phyloP scores from a whole-genome alignment of 2,888 invertebrate species.

The Tetragonula carbonaria region DNA sequence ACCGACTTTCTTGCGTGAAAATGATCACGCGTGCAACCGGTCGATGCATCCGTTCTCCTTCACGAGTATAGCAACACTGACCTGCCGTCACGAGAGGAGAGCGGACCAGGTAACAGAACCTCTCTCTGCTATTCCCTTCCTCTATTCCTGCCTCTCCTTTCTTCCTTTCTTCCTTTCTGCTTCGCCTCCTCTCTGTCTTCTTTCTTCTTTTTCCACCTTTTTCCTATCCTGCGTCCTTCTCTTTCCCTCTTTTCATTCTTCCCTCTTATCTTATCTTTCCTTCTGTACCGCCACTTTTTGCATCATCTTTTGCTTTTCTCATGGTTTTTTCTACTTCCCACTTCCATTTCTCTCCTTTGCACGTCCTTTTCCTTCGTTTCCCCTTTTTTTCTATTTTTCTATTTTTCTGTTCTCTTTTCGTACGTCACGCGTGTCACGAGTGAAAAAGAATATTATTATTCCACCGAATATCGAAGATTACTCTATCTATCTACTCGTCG shows the following conservation, averaged over 20 bases:
- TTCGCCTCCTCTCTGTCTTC: background rate
- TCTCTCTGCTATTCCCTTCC: conserved; percentile 61
- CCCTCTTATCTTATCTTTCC: background rate
- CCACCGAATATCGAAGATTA: no score
- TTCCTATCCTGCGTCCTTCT: background rate
- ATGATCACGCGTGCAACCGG: conserved; percentile 35
- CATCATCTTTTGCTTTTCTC: background rate
- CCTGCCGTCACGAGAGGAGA: conserved; percentile 78
- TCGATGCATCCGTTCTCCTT: conserved; percentile 64
- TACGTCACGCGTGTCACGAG: no score
- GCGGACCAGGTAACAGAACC: conserved; percentile 73
- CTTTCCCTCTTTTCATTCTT: background rate
- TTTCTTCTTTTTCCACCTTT: background rate
- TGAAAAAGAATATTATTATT: no score
- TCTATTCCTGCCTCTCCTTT: conserved; percentile 35
- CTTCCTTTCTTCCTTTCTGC: conserved; percentile 48
- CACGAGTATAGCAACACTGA: conserved; percentile 78
- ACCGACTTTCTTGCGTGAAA: conserved; percentile 36
- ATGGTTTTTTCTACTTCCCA: background rate
- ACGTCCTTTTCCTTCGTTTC: background rate
- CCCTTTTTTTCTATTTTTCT: no score
- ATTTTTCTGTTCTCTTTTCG: no score
- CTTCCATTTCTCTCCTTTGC: background rate
- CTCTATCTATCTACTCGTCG: no score
- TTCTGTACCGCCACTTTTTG: background rate